These are phyloP conservation scores for Tetramorium bicarinatum DNA, from an alignment of 2,888 invertebrate species.

Conservation along the genomic window DNA sequence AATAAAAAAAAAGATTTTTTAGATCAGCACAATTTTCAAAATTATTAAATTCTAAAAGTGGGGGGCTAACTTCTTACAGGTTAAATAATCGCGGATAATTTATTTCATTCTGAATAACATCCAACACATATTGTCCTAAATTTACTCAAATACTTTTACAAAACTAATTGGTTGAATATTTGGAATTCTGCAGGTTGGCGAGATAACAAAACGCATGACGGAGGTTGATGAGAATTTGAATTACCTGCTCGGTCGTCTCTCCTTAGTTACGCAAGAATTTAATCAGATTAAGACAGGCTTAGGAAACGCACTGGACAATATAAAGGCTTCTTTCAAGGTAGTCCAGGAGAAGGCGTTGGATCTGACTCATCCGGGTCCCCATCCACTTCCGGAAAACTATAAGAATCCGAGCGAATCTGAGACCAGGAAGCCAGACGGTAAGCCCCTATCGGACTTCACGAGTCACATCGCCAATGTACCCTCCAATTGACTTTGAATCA, in stretches of 20 bases:
- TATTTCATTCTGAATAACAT: neutral
- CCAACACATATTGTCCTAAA: neutral
- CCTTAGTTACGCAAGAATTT: conserved; percentile 94
- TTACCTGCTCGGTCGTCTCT: conserved; percentile 92
- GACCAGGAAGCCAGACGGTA: conserved; percentile 67
- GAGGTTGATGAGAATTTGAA: conserved; percentile 94
- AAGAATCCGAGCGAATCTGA: conserved; percentile 77
- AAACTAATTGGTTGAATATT: conserved; percentile 10
- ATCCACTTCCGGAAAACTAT: conserved; percentile 85
- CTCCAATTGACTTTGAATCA: neutral
- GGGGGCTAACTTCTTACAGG: too few species aligned
- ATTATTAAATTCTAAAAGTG: too few species aligned
- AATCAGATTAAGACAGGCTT: conserved; percentile 93
- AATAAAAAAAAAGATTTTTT: too few species aligned
- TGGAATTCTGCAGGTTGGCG: conserved; percentile 88
- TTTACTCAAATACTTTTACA: neutral
- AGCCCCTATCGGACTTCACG: conserved; percentile 47
- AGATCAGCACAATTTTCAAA: too few species aligned
- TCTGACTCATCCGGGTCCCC: conserved; percentile 85
- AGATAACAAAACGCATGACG: conserved; percentile 92
- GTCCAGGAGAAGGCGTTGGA: conserved; percentile 88
- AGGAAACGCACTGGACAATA: conserved; percentile 91
- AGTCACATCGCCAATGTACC: conserved; percentile 47
- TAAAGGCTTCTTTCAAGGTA: conserved; percentile 89
- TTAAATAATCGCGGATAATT: neutral